phyloP scores from a whole-genome alignment of 2,113 vertebrate genomes.

The Grallaria varia region DNA sequence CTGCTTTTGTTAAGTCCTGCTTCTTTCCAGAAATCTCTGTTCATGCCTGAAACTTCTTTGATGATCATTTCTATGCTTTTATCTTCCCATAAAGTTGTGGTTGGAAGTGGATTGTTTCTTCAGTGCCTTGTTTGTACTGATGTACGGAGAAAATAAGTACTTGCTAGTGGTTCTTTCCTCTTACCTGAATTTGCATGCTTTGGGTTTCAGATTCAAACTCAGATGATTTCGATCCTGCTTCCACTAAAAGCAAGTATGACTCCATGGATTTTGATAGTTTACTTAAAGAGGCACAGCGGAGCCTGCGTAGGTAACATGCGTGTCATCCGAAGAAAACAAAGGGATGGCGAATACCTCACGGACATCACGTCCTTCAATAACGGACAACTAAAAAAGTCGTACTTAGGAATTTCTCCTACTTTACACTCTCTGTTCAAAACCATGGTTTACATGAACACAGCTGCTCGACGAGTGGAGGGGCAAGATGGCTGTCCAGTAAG shows the following conservation, averaged over 20 bases:
- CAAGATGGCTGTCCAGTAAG: slow-evolving; percentile 69
- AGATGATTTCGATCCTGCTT: slow-evolving; percentile 98
- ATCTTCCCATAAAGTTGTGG: not conserved
- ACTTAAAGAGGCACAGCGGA: slow-evolving; percentile 95
- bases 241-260: slow-evolving; percentile 99
- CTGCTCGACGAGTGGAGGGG: slow-evolving; percentile 84
- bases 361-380: slow-evolving; percentile 82
- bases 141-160: not conserved
- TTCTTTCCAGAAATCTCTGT: not conserved
- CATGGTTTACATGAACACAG: slow-evolving; percentile 98
- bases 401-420: slow-evolving; percentile 79
- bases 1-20: not conserved
- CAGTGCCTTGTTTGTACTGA: fast-evolving
- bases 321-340: slow-evolving; percentile 66
- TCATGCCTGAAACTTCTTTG: not conserved
- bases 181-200: not conserved
- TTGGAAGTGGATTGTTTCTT: not conserved
- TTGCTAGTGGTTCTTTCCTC: not conserved
- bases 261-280: slow-evolving; percentile 99
- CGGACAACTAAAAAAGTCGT: slow-evolving; percentile 83
- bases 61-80: not conserved
- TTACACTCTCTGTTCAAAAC: slow-evolving; percentile 88
- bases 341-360: slow-evolving; percentile 79
- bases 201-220: slow-evolving; percentile 90
- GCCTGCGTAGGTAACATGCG: slow-evolving; percentile 95